These are phyloP conservation scores for Rhagium mordax DNA, from an alignment of 2,888 invertebrate species.

Conservation along the genomic window DNA sequence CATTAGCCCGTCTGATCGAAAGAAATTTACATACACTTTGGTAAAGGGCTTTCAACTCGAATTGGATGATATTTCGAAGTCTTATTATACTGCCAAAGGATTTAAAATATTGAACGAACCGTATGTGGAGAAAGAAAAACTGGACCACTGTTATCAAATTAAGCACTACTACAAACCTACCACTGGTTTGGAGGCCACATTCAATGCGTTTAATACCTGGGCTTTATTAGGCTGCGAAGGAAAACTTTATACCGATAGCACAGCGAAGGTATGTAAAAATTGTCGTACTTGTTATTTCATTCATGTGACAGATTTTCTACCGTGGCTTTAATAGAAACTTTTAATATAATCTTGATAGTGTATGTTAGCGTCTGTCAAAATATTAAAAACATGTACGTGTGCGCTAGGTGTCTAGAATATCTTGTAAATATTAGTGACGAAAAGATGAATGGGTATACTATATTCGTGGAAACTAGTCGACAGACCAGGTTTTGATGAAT, in stretches of 20 bases:
- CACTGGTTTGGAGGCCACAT: slow-evolving; percentile 57
- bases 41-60: slow-evolving; percentile 59
- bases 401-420: no score
- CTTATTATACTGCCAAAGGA: slow-evolving; percentile 84
- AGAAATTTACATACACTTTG: slow-evolving; percentile 61
- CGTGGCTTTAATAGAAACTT: no score
- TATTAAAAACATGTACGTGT: no score
- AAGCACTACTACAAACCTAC: slow-evolving; percentile 60
- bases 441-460: no score
- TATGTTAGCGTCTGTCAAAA: no score
- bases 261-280: slow-evolving; percentile 70
- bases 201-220: slow-evolving; percentile 62
- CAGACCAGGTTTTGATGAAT: no score
- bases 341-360: no score
- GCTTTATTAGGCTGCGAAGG: slow-evolving; percentile 61
- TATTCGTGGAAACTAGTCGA: no score
- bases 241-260: slow-evolving; percentile 60
- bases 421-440: no score
- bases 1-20: slow-evolving; percentile 61
- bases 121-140: slow-evolving; percentile 71
- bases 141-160: slow-evolving; percentile 70
- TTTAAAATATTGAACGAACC: slow-evolving; percentile 78
- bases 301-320: no score
- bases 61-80: slow-evolving; percentile 75
- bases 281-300: no score